Evolutionary conservation across 2,113 vertebrate species (phyloP).

Genomic region (Electrona antarctica): DNA sequence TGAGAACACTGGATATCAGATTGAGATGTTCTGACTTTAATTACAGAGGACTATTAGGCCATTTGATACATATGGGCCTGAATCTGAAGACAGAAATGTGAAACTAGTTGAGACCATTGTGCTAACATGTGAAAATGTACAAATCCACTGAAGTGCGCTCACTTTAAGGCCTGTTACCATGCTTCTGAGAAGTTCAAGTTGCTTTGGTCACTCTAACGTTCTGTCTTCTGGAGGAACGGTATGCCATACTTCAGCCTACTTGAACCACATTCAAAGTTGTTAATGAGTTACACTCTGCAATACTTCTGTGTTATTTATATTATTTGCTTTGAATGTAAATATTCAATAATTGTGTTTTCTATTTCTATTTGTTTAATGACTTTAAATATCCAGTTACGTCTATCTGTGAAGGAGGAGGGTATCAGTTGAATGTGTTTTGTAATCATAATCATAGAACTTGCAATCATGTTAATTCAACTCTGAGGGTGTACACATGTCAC

Average conservation of each 20-base stretch:
- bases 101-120: no score
- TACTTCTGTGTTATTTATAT: not conserved
- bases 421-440: constrained; percentile 71
- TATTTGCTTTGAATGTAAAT: not conserved
- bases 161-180: not conserved
- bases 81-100: no score
- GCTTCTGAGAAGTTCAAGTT: not conserved
- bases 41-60: no score
- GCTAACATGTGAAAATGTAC: no score
- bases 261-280: not conserved
- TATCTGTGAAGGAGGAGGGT: constrained; percentile 42
- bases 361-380: constrained; percentile 20
- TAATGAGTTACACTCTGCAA: not conserved
- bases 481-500: no score
- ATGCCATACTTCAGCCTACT: not conserved
- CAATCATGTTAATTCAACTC: no score
- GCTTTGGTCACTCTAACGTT: not conserved
- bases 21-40: no score
- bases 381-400: constrained; percentile 46
- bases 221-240: not conserved
- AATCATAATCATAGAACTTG: constrained; percentile 8
- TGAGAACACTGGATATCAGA: no score
- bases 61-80: no score
- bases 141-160: no score
- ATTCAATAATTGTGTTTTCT: not conserved